Percentiles rank a stretch among this genome's conserved stretches.
Evolutionary conservation across 2,797 vertebrate genomes (phyloP).

Genomic region (Eptatretus atami): DNA sequence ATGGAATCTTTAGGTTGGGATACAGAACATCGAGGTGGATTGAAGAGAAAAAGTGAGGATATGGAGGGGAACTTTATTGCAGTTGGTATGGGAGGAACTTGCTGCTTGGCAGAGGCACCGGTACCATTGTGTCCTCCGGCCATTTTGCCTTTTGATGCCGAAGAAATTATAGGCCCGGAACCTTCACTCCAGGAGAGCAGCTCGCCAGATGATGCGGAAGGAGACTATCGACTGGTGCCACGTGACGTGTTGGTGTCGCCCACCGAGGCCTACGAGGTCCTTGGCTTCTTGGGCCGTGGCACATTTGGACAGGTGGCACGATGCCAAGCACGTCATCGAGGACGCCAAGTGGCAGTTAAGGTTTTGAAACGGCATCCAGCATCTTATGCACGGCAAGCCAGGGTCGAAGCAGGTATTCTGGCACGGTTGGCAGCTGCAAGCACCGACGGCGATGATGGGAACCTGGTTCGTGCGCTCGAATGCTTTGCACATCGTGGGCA

Average conservation of each 20-base stretch:
- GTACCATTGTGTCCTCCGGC: constrained; percentile 13
- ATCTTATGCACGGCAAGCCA: constrained; percentile 77
- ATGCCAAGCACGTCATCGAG: constrained; percentile 94
- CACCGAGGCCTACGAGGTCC: constrained; percentile 88
- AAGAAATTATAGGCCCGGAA: constrained; percentile 40
- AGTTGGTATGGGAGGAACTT: constrained; percentile 55
- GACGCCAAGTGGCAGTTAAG: constrained; percentile 93
- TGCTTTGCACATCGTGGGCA: constrained; percentile 99
- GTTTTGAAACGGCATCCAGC: constrained; percentile 80
- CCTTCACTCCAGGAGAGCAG: constrained; percentile 37
- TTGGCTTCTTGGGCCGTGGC: constrained; percentile 80
- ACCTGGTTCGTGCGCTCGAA: constrained; percentile 84
- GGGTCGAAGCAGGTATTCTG: constrained; percentile 95
- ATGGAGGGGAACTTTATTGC: constrained; percentile 23
- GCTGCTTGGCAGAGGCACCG: constrained; percentile 56
- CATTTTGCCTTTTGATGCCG: too few species aligned
- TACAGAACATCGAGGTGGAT: constrained; percentile 52
- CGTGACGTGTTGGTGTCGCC: constrained; percentile 96
- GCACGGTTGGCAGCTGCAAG: constrained; percentile 81
- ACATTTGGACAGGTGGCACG: constrained; percentile 96
- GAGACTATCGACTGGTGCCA: constrained; percentile 88
- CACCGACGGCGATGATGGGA: constrained; percentile 47
- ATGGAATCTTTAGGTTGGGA: too few species aligned
- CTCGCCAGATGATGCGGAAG: constrained; percentile 43
- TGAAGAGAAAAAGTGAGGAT: constrained; percentile 96